Conservation (phyloP, 2,888 invertebrate genomes). For the Limulus polyphemus region DNA sequence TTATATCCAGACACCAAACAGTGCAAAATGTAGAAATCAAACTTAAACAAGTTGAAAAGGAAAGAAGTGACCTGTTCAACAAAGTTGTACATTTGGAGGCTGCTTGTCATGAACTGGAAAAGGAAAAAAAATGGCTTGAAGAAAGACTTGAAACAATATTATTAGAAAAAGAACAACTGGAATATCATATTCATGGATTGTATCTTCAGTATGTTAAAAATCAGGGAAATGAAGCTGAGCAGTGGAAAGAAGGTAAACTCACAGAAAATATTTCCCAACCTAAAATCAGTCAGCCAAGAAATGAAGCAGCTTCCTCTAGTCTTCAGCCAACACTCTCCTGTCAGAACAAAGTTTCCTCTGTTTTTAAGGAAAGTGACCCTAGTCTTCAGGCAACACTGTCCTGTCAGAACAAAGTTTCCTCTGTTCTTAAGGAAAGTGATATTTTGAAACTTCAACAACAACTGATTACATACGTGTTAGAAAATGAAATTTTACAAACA, state of each 20-base stretch:
- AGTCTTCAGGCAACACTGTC: too few relatives aligned
- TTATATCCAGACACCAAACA: background rate
- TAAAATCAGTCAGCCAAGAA: too few relatives aligned
- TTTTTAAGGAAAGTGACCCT: slow-evolving; percentile 25
- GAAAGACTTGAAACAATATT: slow-evolving; percentile 11
- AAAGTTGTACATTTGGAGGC: slow-evolving; percentile 17
- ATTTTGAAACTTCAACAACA: slow-evolving; percentile 28
- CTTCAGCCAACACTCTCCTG: background rate
- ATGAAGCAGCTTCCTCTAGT: too few relatives aligned
- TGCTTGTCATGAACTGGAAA: slow-evolving; percentile 14
- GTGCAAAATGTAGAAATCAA: slow-evolving; percentile 12
- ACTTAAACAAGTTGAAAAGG: slow-evolving; percentile 16
- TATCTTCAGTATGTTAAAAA: slow-evolving; percentile 2
- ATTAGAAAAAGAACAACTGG: slow-evolving; percentile 15
- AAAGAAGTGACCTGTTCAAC: slow-evolving; percentile 12
- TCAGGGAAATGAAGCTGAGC: too few relatives aligned
- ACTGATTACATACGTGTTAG: slow-evolving; percentile 28
- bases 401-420: slow-evolving; percentile 11
- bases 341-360: slow-evolving; percentile 11
- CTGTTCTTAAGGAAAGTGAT: slow-evolving; percentile 26
- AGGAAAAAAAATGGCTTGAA: slow-evolving; percentile 13
- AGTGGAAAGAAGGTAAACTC: too few relatives aligned
- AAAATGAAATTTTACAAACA: slow-evolving; percentile 26
- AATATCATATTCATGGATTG: slow-evolving; percentile 11
- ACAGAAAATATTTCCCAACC: too few relatives aligned